Evolutionary conservation across 2,888 invertebrate genomes (phyloP).

Genomic region (Ormyrus labotus): DNA sequence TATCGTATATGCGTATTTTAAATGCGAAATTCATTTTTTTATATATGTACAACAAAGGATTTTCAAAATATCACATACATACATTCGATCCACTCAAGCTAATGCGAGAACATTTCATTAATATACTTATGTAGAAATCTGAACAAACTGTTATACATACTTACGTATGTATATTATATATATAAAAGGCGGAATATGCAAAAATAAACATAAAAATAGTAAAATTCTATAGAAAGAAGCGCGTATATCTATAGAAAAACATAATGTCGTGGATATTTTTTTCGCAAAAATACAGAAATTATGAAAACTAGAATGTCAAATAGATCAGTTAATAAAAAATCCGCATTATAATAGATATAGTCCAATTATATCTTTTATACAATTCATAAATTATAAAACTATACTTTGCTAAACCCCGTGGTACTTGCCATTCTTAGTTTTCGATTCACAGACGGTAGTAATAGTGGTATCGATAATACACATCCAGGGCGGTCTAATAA

Average conservation of each 20-base stretch:
- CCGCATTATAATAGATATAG: conserved; percentile 43
- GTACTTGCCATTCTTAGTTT: background rate
- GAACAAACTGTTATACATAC: conserved; percentile 15
- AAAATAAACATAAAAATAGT: conserved; percentile 34
- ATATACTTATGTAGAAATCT: conserved; percentile 11
- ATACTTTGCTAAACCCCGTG: conserved; percentile 25
- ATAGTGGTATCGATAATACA: conserved; percentile 15
- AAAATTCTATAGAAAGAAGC: conserved; percentile 18
- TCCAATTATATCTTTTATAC: conserved; percentile 45
- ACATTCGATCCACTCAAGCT: conserved; percentile 47
- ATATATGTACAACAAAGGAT: conserved; percentile 53
- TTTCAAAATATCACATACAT: conserved; percentile 55
- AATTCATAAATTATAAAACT: conserved; percentile 52
- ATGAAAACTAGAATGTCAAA: conserved; percentile 13
- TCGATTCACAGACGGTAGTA: conserved; percentile 16
- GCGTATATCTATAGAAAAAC: background rate
- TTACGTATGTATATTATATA: background rate
- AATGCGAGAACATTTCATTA: conserved; percentile 42
- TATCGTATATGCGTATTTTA: conserved; percentile 26
- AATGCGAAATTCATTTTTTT: conserved; percentile 46
- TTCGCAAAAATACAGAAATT: conserved; percentile 24
- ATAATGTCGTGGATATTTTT: conserved; percentile 17
- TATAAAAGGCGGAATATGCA: conserved; percentile 14
- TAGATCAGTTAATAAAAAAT: conserved; percentile 7
- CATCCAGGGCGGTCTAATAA: conserved; percentile 35